Conservation (phyloP, 2,113 vertebrate genomes). For the Malurus elegans region DNA sequence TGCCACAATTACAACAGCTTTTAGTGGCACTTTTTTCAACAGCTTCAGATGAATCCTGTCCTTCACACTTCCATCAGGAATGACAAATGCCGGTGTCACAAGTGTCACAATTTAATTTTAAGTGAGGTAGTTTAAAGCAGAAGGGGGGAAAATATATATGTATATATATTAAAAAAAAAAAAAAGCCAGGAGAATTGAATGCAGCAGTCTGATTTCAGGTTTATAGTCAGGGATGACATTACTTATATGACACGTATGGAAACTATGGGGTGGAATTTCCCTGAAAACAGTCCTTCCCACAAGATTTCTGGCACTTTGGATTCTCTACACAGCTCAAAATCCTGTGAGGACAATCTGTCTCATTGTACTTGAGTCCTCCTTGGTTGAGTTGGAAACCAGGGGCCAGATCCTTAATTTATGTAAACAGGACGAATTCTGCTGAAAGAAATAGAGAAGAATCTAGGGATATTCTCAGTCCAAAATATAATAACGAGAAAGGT, state of each 20-base stretch:
- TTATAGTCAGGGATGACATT: slow-evolving; percentile 7
- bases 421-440: slow-evolving; percentile 35
- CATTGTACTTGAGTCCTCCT: slow-evolving; percentile 24
- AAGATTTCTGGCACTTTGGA: slow-evolving; percentile 22
- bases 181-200: neutral
- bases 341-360: slow-evolving; percentile 6
- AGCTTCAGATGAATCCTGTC: neutral
- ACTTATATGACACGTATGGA: neutral
- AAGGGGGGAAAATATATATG: neutral
- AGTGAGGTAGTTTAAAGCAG: neutral
- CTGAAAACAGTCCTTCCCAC: slow-evolving; percentile 36
- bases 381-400: slow-evolving; percentile 5
- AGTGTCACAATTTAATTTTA: neutral
- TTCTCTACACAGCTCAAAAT: neutral
- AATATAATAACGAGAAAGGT: neutral
- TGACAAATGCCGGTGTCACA: neutral
- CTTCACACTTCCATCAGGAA: neutral
- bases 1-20: neutral
- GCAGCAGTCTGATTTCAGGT: neutral
- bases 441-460: slow-evolving; percentile 25
- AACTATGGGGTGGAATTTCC: slow-evolving; percentile 47
- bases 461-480: neutral
- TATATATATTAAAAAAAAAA: neutral
- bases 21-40: neutral
- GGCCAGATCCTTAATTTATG: slow-evolving; percentile 12